Conservation (phyloP, 2,113 vertebrate species). For the Benitochromis conjunctus region DNA sequence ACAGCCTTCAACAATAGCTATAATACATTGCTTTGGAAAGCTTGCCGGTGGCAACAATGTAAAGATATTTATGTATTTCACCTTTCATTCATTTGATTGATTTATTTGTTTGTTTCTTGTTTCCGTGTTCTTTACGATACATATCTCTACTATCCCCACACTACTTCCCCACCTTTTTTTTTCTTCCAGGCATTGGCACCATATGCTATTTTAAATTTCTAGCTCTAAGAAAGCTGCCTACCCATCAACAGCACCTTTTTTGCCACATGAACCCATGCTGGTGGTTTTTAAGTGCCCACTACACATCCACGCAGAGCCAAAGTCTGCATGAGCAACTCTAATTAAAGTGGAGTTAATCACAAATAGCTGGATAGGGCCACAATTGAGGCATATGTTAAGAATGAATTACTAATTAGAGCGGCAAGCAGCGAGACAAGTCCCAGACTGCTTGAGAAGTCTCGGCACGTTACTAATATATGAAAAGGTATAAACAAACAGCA, state of each 20-base stretch:
- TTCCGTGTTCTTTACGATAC: neutral
- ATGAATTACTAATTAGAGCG: slow-evolving; percentile 80
- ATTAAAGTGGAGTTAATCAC: slow-evolving; percentile 81
- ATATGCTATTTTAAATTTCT: neutral
- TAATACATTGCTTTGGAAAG: neutral
- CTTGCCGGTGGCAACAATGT: neutral
- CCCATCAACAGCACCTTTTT: slow-evolving; percentile 40
- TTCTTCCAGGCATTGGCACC: neutral
- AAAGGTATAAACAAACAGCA: slow-evolving; percentile 85
- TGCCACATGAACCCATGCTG: slow-evolving; percentile 34
- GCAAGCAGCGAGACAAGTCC: slow-evolving; percentile 73
- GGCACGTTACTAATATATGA: slow-evolving; percentile 81
- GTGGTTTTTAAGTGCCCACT: slow-evolving; percentile 58
- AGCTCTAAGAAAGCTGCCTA: slow-evolving; percentile 11
- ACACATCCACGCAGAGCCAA: slow-evolving; percentile 52
- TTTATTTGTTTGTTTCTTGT: neutral
- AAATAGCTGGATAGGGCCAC: slow-evolving; percentile 78
- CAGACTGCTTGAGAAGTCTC: slow-evolving; percentile 78
- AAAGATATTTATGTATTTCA: neutral
- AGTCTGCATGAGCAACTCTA: slow-evolving; percentile 72
- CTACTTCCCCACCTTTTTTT: neutral
- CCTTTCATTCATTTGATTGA: neutral
- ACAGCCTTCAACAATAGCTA: neutral
- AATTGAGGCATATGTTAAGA: slow-evolving; percentile 81
- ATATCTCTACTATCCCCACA: neutral